Evolutionary conservation across 2,113 vertebrate genomes (phyloP), one percentile per base, ranked within the genome.

Genomic region (Manacus vitellinus): DNA sequence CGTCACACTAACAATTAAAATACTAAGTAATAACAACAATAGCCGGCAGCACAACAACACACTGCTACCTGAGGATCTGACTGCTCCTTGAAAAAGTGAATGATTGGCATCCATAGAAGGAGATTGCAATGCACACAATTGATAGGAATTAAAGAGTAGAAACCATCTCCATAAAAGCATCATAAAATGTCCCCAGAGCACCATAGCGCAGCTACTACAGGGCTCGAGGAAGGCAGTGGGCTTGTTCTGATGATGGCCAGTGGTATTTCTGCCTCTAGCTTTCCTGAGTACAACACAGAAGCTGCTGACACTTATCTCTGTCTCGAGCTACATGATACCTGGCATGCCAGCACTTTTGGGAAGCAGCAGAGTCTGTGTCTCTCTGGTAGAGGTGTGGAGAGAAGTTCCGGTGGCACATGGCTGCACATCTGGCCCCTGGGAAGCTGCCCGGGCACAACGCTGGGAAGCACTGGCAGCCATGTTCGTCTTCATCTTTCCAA

Each of bases 391-490:
- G 1, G 28, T 0, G 1, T 17, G 30, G 47, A 71, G 25, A 55
- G 54, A n/a, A 70, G 35, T 0, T 0, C 19, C 24, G 54, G 33
- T 0, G 0, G 46, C 2, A 4, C 4, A 1, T 3, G 61, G 51
- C n/a, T 52, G 49, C 70, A 44, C 39, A 14, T 13, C 12, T 0
- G 1, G 27, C 5, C 14, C 35, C 6, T 4, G 1, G 44, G 27
- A 25, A 75, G 44, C 66, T 55, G 66, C 6, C 31, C 0, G 2
- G 55, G 25, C 4, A 2, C 55, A 30, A 13, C 18, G 70, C 15
- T 44, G 56, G 55, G 24, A 55, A 33, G 24, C 1, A 0, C 30
- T 51, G 35, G 18, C 0, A 0, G 13, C 39, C 8, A 0, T 23
- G 47, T 4, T 6, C 1, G 35, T 65, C 30, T 19, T 62, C 49